These are phyloP conservation scores for Tenualosa ilisha DNA, from an alignment of 2,797 vertebrate species.

Conservation along the genomic window DNA sequence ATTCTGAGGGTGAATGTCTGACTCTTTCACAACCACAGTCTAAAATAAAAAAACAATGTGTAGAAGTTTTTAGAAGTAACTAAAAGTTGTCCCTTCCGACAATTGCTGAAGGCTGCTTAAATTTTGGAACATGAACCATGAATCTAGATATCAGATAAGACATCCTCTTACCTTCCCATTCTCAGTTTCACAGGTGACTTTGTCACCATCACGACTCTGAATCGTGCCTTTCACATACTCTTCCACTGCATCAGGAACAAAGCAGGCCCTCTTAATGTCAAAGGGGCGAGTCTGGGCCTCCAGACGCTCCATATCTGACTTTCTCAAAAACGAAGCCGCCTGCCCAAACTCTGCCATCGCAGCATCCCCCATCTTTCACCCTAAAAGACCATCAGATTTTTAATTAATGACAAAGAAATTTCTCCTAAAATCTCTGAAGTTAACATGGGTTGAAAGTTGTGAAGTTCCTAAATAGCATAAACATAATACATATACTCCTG, in stretches of 20 bases:
- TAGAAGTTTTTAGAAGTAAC: not conserved
- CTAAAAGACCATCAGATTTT: no score
- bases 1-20: slow-evolving; percentile 72
- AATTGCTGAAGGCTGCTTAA: no score
- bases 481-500: no score
- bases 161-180: slow-evolving; percentile 68
- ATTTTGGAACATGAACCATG: no score
- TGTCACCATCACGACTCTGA: slow-evolving; percentile 75
- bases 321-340: slow-evolving; percentile 78
- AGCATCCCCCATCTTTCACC: slow-evolving; percentile 55
- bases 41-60: slow-evolving; percentile 35
- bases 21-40: slow-evolving; percentile 71
- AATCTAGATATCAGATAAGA: no score
- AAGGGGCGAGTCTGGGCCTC: slow-evolving; percentile 82
- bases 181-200: slow-evolving; percentile 77
- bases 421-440: no score
- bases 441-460: no score
- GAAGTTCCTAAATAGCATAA: no score
- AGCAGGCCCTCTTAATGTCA: slow-evolving; percentile 82
- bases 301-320: slow-evolving; percentile 80
- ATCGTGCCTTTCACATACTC: slow-evolving; percentile 76
- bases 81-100: no score
- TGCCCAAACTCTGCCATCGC: slow-evolving; percentile 76
- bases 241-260: slow-evolving; percentile 75
- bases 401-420: no score